phyloP scores from a whole-genome alignment of 2,797 vertebrate genomes.

The Coregonus ussuriensis region DNA sequence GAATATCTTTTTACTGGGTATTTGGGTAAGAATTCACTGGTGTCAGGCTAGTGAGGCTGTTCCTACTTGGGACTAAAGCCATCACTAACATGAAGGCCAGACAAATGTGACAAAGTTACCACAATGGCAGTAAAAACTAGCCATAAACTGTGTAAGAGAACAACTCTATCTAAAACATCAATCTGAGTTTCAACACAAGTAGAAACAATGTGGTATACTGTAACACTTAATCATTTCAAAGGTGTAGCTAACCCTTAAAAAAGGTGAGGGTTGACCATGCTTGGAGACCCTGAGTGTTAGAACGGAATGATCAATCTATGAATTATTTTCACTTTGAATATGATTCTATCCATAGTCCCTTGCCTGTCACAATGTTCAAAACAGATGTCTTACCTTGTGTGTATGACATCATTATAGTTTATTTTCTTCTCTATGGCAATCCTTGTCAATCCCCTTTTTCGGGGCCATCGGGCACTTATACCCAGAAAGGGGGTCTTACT shows the following conservation, averaged over 20 bases:
- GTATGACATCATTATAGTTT: constrained; percentile 35
- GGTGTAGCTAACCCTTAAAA: neutral
- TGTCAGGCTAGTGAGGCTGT: neutral
- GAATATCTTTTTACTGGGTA: constrained; percentile 32
- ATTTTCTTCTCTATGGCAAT: constrained; percentile 29
- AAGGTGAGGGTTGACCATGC: too few relatives aligned
- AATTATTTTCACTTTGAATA: constrained; percentile 25
- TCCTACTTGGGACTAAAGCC: constrained; percentile 33
- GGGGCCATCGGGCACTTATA: constrained; percentile 24
- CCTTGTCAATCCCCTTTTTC: neutral
- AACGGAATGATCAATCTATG: constrained; percentile 13
- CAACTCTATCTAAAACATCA: too few relatives aligned
- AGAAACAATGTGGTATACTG: neutral
- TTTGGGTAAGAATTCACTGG: constrained; percentile 46
- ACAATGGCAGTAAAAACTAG: constrained; percentile 35
- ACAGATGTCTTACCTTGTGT: constrained; percentile 4
- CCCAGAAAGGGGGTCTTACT: constrained; percentile 8
- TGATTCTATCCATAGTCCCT: constrained; percentile 12
- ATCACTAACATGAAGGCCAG: too few relatives aligned
- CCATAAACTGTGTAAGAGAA: too few relatives aligned
- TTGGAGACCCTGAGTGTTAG: neutral
- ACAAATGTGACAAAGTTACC: constrained; percentile 55
- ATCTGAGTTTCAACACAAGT: constrained; percentile 60
- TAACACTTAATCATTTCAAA: neutral
- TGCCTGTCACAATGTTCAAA: constrained; percentile 10